Conservation (phyloP, 2,113 vertebrate genomes). For the Cepphus grylle region DNA sequence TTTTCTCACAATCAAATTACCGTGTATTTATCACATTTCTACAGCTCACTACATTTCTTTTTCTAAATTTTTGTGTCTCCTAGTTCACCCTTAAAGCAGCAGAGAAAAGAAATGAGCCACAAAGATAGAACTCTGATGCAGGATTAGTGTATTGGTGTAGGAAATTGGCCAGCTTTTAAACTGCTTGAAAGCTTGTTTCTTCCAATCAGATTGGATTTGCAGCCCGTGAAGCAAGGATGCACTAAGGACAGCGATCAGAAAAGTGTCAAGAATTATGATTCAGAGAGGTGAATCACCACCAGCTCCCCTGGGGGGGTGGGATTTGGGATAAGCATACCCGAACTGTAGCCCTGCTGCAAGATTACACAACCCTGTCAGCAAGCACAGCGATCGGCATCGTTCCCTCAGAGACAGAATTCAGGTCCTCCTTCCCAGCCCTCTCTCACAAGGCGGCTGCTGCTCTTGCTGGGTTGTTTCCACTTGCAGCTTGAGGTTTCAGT, state of each 20-base stretch:
- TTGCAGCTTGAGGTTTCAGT: not conserved
- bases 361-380: not conserved
- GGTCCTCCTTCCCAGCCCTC: not conserved
- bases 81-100: not conserved
- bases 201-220: not conserved
- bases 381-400: not conserved
- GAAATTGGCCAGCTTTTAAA: not conserved
- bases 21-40: not conserved
- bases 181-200: not conserved
- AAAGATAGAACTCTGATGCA: not conserved
- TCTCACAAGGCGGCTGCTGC: not conserved
- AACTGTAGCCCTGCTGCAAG: not conserved
- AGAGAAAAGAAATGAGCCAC: not conserved
- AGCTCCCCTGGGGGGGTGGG: not conserved
- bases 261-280: constrained; percentile 57
- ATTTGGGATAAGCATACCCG: not conserved
- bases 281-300: constrained; percentile 50
- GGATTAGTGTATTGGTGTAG: not conserved
- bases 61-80: not conserved
- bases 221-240: not conserved
- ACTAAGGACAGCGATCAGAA: not conserved
- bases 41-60: not conserved
- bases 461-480: constrained; percentile 19
- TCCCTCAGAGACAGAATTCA: not conserved
- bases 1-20: not conserved